These are phyloP conservation scores for Rallus limicola DNA, from an alignment of 2,113 vertebrate species.

Conservation along the genomic window DNA sequence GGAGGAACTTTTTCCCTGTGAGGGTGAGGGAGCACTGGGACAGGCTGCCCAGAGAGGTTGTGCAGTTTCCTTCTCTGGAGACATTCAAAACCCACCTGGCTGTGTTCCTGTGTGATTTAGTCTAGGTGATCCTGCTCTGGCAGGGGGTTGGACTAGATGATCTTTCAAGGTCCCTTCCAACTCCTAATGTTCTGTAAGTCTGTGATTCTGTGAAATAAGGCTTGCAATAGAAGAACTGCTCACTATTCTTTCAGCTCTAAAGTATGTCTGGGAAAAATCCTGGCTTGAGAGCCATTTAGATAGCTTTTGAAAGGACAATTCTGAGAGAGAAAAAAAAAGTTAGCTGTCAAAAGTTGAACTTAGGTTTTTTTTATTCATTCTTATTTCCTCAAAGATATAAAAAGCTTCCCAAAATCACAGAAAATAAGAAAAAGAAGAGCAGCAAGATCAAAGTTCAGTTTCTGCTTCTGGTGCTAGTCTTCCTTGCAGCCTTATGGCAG, in stretches of 20 bases:
- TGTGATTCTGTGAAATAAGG: conserved; percentile 10
- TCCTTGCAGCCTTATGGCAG: neutral
- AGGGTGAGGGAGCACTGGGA: too few relatives aligned
- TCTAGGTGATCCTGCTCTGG: too few relatives aligned
- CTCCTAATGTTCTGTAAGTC: too few relatives aligned
- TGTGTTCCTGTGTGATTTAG: too few relatives aligned
- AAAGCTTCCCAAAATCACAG: neutral
- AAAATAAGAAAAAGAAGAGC: neutral
- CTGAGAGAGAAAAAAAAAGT: neutral
- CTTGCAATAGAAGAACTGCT: neutral
- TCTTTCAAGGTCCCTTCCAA: too few relatives aligned
- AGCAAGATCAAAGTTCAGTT: neutral
- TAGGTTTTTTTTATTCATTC: neutral
- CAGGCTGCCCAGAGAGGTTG: too few relatives aligned
- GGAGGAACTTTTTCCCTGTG: too few relatives aligned
- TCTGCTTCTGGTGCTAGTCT: neutral
- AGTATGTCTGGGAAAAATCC: conserved; percentile 24
- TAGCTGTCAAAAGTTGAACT: neutral
- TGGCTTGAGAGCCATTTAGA: neutral
- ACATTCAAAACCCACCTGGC: too few relatives aligned
- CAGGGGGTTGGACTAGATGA: too few relatives aligned
- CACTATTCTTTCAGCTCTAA: neutral
- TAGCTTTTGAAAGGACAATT: neutral
- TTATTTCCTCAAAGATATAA: neutral
- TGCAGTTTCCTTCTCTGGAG: too few relatives aligned